Evolutionary conservation across 2,113 vertebrate genomes (phyloP).

Genomic region (Tachysurus fulvidraco): DNA sequence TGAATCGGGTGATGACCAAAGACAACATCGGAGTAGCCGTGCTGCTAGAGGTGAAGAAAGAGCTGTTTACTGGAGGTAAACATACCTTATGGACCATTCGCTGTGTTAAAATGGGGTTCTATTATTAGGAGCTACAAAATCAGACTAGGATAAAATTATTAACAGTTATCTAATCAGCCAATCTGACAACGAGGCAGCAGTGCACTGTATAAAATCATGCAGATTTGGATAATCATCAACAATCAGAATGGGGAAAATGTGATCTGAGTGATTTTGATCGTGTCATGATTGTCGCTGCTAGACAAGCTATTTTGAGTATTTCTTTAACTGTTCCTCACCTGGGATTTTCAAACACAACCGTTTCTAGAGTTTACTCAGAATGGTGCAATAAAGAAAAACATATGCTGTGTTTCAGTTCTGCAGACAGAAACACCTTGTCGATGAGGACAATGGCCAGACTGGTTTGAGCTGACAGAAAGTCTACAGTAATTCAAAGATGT

Average conservation of each 20-base stretch:
- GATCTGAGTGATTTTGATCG: neutral
- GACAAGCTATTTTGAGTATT: neutral
- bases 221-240: neutral
- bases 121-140: neutral
- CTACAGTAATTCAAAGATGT: neutral
- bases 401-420: neutral
- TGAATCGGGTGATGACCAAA: constrained; percentile 99
- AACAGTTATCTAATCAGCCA: neutral
- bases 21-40: constrained; percentile 97
- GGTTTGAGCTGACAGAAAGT: too few relatives aligned
- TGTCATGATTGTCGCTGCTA: neutral
- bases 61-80: constrained; percentile 86
- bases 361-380: neutral
- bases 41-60: constrained; percentile 91
- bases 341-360: neutral
- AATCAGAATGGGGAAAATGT: neutral
- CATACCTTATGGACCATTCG: constrained; percentile 15
- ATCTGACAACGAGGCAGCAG: neutral
- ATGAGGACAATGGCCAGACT: too few relatives aligned
- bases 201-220: neutral
- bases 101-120: neutral
- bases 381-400: neutral
- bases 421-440: neutral
- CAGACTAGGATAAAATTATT: too few relatives aligned
- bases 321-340: neutral